These are phyloP conservation scores for human (Homo sapiens) DNA, from an alignment of 2,113 vertebrate species.

Conservation along the genomic window DNA sequence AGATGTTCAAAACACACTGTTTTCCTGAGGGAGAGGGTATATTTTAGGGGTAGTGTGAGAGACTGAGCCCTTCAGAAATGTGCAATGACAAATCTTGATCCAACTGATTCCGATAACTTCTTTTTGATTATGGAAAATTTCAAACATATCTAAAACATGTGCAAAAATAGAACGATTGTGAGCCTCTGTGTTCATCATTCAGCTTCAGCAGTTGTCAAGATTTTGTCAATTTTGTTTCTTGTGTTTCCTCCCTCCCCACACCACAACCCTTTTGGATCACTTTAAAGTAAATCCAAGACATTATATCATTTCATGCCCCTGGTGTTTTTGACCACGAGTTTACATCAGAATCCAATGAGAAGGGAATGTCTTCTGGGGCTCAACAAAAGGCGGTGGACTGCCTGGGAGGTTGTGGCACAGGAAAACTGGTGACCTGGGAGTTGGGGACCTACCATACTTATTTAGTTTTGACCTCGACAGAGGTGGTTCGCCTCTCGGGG, in stretches of 20 bases:
- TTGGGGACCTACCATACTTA: background rate
- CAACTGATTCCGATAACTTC: rapidly evolving
- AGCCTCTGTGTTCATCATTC: background rate
- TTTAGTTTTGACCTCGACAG: background rate
- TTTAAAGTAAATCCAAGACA: background rate
- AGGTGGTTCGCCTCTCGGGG: background rate
- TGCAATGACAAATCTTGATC: background rate
- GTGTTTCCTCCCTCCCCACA: background rate
- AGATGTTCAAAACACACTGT: background rate
- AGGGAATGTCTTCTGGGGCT: background rate
- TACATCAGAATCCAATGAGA: background rate
- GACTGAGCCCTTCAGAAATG: background rate
- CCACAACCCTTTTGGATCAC: background rate
- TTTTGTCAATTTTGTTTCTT: background rate
- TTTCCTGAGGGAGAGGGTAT: background rate
- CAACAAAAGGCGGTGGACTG: background rate
- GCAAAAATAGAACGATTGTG: background rate
- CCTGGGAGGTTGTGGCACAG: background rate
- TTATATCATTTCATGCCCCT: background rate
- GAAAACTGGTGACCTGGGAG: background rate
- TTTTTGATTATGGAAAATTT: background rate
- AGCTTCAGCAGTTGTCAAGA: background rate
- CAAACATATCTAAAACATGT: background rate
- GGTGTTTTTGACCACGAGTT: background rate
- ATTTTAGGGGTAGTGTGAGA: background rate